These are phyloP conservation scores for Buathra laborator DNA, from an alignment of 2,888 invertebrate species.

Conservation along the genomic window DNA sequence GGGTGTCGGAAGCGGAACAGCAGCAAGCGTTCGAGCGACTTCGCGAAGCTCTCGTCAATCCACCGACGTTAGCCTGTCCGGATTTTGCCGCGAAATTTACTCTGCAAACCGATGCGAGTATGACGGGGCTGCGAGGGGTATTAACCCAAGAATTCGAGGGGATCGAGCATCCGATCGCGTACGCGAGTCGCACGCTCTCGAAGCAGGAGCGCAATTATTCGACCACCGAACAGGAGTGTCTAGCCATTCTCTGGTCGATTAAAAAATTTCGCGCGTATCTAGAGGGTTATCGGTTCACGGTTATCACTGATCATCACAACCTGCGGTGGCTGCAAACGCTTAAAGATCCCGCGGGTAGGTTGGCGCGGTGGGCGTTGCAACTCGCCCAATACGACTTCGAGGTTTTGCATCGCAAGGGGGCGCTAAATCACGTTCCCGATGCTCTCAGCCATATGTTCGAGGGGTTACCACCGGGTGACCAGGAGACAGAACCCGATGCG, in stretches of 20 bases:
- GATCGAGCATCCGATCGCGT: slow-evolving; percentile 55
- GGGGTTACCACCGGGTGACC: neutral
- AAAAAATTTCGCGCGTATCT: slow-evolving; percentile 41
- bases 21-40: slow-evolving; percentile 65
- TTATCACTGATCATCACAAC: slow-evolving; percentile 42
- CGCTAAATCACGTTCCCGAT: slow-evolving; percentile 69
- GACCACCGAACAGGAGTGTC: slow-evolving; percentile 46
- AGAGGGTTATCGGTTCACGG: slow-evolving; percentile 42
- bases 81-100: slow-evolving; percentile 66
- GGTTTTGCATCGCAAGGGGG: slow-evolving; percentile 43
- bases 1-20: slow-evolving; percentile 62
- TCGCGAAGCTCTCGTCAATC: slow-evolving; percentile 50
- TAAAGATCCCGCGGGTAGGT: slow-evolving; percentile 37
- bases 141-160: neutral
- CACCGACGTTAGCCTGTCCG: slow-evolving; percentile 66
- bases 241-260: slow-evolving; percentile 39
- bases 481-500: slow-evolving; percentile 3
- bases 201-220: slow-evolving; percentile 55
- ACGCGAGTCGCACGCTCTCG: slow-evolving; percentile 57
- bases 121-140: slow-evolving; percentile 25
- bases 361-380: slow-evolving; percentile 41
- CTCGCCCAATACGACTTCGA: slow-evolving; percentile 36
- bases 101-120: slow-evolving; percentile 63
- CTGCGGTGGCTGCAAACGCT: slow-evolving; percentile 38
- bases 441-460: slow-evolving; percentile 38